Conservation (phyloP, 2,888 invertebrate species). For the Teleiodes luculella region DNA sequence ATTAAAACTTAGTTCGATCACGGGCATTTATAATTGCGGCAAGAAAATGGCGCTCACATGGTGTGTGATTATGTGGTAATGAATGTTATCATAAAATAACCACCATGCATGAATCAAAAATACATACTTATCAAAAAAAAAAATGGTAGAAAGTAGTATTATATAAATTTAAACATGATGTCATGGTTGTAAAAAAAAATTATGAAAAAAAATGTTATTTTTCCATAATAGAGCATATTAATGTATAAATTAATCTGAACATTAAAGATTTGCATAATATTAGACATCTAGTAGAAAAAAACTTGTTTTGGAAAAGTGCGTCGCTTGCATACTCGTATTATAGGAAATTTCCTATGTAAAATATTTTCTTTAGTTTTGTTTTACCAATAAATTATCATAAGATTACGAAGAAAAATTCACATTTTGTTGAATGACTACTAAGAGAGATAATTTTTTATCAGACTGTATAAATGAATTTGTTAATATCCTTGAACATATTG, state of each 20-base stretch:
- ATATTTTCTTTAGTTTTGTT: background rate
- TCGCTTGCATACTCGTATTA: background rate
- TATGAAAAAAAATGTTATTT: background rate
- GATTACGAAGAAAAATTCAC: background rate
- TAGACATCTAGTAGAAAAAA: background rate
- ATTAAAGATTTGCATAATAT: background rate
- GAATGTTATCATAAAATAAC: background rate
- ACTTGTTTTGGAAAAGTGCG: background rate
- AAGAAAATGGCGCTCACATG: background rate
- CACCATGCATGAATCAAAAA: background rate
- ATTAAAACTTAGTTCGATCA: background rate
- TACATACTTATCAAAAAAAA: background rate
- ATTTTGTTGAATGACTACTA: background rate
- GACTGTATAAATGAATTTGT: constrained; percentile 5
- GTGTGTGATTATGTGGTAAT: background rate
- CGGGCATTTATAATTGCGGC: background rate
- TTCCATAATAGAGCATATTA: background rate
- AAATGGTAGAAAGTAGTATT: background rate
- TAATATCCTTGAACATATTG: constrained; percentile 14
- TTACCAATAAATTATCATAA: background rate
- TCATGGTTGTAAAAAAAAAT: background rate
- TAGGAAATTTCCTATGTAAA: background rate
- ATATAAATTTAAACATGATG: background rate
- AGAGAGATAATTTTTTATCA: background rate
- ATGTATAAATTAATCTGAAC: background rate